Percentiles rank a stretch among this genome's conserved stretches.
These are phyloP conservation scores for Theristus sp. DNA, from an alignment of 2,888 invertebrate species.

Conservation along the genomic window DNA sequence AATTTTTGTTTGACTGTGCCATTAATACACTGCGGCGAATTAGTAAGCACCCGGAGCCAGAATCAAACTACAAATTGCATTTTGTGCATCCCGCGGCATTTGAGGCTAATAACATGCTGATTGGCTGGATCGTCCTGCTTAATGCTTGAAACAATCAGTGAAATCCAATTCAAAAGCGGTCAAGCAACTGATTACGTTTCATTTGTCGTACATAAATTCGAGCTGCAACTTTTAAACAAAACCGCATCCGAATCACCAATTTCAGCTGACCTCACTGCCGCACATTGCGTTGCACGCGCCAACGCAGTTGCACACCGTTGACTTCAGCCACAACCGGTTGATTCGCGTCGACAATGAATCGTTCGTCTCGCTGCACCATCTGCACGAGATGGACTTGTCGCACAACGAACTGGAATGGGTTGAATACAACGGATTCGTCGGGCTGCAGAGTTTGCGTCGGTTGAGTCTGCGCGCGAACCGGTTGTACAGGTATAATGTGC, in stretches of 20 bases:
- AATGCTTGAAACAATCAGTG: too few species aligned
- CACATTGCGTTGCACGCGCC: slow-evolving; percentile 3
- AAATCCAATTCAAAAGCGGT: too few species aligned
- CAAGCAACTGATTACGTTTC: too few species aligned
- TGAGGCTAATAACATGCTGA: too few species aligned
- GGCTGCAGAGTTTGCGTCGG: slow-evolving; percentile 2
- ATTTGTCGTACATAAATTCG: too few species aligned
- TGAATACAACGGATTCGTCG: slow-evolving; percentile 3
- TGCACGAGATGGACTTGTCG: slow-evolving; percentile 2
- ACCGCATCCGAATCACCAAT: not conserved
- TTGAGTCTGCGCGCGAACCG: slow-evolving; percentile 3
- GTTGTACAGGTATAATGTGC: not conserved
- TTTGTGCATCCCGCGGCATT: too few species aligned
- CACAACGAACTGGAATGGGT: slow-evolving; percentile 2
- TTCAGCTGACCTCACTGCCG: not conserved
- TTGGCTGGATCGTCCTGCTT: too few species aligned
- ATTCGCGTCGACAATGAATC: slow-evolving; percentile 1
- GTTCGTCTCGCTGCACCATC: not conserved
- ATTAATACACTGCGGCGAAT: too few species aligned
- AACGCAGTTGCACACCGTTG: not conserved
- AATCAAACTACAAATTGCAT: too few species aligned
- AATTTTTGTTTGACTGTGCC: too few species aligned
- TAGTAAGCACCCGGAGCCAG: too few species aligned
- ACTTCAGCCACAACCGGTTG: slow-evolving; percentile 5
- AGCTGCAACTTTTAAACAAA: not conserved